Percentiles rank a stretch among this genome's conserved stretches.
Conservation (phyloP, 2,888 invertebrate genomes). For the Aleiodes alternator region DNA sequence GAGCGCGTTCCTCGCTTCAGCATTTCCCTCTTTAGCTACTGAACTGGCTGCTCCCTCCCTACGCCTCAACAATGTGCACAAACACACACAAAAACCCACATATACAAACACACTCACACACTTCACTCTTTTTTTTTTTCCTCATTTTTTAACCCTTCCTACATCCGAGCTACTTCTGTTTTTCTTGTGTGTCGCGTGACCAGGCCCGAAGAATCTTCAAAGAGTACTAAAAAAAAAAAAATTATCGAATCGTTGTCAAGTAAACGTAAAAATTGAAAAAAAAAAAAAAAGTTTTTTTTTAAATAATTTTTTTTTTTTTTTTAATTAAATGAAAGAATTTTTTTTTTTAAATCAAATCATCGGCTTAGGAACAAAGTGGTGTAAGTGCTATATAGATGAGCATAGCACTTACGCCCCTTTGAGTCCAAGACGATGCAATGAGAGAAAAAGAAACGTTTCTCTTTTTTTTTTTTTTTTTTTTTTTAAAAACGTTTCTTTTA, state of each 20-base stretch:
- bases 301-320: too few species aligned
- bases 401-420: too few species aligned
- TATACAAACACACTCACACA: too few species aligned
- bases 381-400: too few species aligned
- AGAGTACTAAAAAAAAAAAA: not conserved
- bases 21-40: slow-evolving; percentile 43
- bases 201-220: slow-evolving; percentile 17
- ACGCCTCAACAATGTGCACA: slow-evolving; percentile 22
- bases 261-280: not conserved
- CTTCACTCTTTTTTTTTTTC: not conserved
- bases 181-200: slow-evolving; percentile 39
- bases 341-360: too few species aligned
- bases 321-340: too few species aligned
- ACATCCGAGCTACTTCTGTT: slow-evolving; percentile 22
- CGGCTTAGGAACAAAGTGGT: too few species aligned
- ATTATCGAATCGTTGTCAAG: not conserved
- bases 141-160: not conserved
- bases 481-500: not conserved
- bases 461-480: too few species aligned
- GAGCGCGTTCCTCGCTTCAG: slow-evolving; percentile 50
- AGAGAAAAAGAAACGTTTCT: too few species aligned
- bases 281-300: too few species aligned
- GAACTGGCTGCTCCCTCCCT: slow-evolving; percentile 32
- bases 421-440: too few species aligned
- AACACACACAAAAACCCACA: too few species aligned